Base-by-base conservation (phyloP, 2,113 vertebrate genomes). In the Sialia sialis region DNA sequence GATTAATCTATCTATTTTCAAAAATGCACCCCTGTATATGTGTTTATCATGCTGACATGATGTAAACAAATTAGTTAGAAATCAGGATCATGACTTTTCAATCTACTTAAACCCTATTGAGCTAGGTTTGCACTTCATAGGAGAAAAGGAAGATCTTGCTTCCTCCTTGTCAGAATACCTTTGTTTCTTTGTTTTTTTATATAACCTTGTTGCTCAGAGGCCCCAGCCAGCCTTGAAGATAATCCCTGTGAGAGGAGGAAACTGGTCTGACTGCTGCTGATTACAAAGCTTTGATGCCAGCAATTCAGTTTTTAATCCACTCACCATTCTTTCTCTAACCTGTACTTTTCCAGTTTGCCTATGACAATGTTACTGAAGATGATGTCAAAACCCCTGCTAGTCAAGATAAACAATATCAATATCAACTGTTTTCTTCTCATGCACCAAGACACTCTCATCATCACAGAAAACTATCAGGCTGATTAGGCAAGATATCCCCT, bases 291-390 rank as follows among this genome's bases (percentile, higher is more conserved):
- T 56, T 2, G 0, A 44, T 59, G 38, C 13, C 58, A 72, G 17
- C 52, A 90, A 32, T 76, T 48, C 34, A 68, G 16, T 18, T 83
- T 83, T 83, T 48, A 76, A 83, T 77, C 48, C 34, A 51, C 9
- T 48, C 30, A 38, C 17, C 4, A 25, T 56, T 90, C 44, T 83
- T 84, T 69, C 52, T 63, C 63, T 54, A 60, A 8, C 4, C 5
- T 49, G 23, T 25, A 59, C 6, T 32, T 63, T 58, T 81, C 39
- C 13, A 59, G 8, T 48, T 77, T 77, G 4, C 16, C 32, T 73
- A 5, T 29, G 44, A 62, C 0, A 0, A 73, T 56, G 22, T 52
- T 75, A 52, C 17, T 30, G 32, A 39, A 74, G 9, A 49, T 7
- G 3, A 26, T 89, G 27, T 54, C 15, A 56, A 63, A 94, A 74